These are phyloP conservation scores for Amphiura filiformis DNA, from an alignment of 35 echinoderm and acorn worm species.

Conservation along the genomic window DNA sequence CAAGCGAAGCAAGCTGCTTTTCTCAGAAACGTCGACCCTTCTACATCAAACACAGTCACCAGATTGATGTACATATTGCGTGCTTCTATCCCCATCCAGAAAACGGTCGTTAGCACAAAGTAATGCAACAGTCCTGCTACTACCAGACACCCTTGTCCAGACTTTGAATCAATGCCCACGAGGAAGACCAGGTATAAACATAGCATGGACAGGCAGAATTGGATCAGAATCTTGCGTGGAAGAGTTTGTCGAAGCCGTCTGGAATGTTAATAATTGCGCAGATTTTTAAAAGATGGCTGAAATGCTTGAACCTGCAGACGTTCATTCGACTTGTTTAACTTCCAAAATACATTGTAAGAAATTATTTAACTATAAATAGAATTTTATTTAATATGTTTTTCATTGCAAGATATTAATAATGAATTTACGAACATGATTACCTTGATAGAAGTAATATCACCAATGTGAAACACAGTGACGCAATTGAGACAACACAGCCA, in stretches of 20 bases:
- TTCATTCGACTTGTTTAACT: too few species aligned
- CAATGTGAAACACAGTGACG: conserved; percentile 17
- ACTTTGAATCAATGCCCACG: conserved; percentile 39
- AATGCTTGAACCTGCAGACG: too few species aligned
- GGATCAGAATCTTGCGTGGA: conserved; percentile 59
- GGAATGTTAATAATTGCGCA: neutral
- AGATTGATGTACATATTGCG: conserved; percentile 73
- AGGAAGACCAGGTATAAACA: conserved; percentile 64
- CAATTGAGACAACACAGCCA: too few species aligned
- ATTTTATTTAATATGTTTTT: too few species aligned
- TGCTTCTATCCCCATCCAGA: conserved; percentile 85
- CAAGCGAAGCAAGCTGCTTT: conserved; percentile 64
- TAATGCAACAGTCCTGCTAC: conserved; percentile 71
- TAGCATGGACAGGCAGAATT: conserved; percentile 63
- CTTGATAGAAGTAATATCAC: conserved; percentile 7
- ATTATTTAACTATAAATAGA: too few species aligned
- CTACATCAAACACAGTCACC: conserved; percentile 52
- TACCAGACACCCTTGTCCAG: neutral
- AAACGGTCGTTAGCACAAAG: conserved; percentile 55
- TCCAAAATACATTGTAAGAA: too few species aligned
- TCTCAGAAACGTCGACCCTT: conserved; percentile 40
- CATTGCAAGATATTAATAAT: too few species aligned
- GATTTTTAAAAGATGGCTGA: too few species aligned
- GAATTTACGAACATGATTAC: too few species aligned
- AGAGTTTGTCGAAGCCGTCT: conserved; percentile 64